Percentiles rank a stretch among this genome's conserved stretches.
Conservation (phyloP, 2,113 vertebrate genomes). For the Ardeotis arabs region DNA sequence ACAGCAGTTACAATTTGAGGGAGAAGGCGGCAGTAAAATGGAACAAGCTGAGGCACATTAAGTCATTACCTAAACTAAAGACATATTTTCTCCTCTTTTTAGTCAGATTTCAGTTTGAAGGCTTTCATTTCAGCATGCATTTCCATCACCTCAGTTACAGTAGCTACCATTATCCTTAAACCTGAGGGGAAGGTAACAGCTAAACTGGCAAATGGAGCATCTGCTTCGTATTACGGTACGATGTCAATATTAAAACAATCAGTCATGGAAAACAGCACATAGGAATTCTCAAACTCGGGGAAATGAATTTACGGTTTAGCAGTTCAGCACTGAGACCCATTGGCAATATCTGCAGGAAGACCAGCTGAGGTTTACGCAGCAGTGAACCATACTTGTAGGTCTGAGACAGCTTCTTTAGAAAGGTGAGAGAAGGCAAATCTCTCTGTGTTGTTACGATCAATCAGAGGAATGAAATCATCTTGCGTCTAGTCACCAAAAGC, state of each 20-base stretch:
- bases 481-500: neutral
- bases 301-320: neutral
- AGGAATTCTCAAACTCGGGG: neutral
- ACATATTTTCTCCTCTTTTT: neutral
- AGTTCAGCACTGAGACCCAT: neutral
- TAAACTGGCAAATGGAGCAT: neutral
- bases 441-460: neutral
- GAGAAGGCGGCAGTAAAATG: neutral
- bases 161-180: neutral
- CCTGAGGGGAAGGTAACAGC: neutral
- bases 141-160: slow-evolving; percentile 8
- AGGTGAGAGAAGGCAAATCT: neutral
- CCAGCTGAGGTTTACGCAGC: neutral
- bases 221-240: neutral
- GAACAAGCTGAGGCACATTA: neutral
- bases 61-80: neutral
- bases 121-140: neutral
- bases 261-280: neutral
- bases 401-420: neutral
- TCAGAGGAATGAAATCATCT: neutral
- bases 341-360: neutral
- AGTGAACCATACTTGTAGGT: neutral
- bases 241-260: neutral
- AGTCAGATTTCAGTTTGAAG: neutral
- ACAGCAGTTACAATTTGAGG: neutral